phyloP scores from a whole-genome alignment of 2,888 invertebrate genomes.

The Protophormia terraenovae region DNA sequence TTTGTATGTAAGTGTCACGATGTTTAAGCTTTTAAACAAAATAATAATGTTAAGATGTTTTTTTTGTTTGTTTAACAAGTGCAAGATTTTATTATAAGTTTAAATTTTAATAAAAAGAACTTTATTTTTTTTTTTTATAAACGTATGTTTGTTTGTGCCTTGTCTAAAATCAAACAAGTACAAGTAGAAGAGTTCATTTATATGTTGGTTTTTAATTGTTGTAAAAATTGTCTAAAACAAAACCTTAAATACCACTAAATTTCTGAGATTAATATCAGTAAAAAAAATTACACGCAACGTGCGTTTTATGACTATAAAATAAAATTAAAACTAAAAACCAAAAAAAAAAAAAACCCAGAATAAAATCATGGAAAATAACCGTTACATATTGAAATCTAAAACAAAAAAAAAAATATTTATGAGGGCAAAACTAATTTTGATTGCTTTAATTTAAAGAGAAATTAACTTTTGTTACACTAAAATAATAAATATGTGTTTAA shows the following conservation, averaged over 20 bases:
- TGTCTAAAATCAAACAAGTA: too few species aligned
- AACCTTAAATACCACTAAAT: constrained; percentile 75
- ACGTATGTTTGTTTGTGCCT: too few species aligned
- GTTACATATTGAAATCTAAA: constrained; percentile 41
- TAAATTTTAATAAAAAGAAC: constrained; percentile 26
- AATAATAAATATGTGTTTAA: too few species aligned
- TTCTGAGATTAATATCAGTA: constrained; percentile 75
- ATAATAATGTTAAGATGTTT: constrained; percentile 22
- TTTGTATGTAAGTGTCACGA: too few species aligned
- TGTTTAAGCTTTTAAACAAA: neutral
- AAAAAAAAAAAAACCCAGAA: too few species aligned
- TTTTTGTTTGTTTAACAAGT: constrained; percentile 45
- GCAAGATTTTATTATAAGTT: constrained; percentile 7
- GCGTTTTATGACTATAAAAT: constrained; percentile 71
- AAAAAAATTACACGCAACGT: constrained; percentile 80
- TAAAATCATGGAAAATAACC: constrained; percentile 18
- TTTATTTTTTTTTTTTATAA: neutral
- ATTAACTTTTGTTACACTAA: neutral
- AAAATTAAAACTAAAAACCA: neutral
- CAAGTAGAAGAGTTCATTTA: too few species aligned
- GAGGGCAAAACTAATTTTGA: neutral
- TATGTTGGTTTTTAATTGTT: constrained; percentile 41
- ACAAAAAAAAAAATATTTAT: too few species aligned
- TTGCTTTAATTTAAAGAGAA: constrained; percentile 34
- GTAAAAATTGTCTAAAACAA: constrained; percentile 75